A percentile compares a stretch with the other conserved stretches of the same genome.
phyloP scores from a whole-genome alignment of 2,888 invertebrate species.

The Scaptomyza cyrtandrae region DNA sequence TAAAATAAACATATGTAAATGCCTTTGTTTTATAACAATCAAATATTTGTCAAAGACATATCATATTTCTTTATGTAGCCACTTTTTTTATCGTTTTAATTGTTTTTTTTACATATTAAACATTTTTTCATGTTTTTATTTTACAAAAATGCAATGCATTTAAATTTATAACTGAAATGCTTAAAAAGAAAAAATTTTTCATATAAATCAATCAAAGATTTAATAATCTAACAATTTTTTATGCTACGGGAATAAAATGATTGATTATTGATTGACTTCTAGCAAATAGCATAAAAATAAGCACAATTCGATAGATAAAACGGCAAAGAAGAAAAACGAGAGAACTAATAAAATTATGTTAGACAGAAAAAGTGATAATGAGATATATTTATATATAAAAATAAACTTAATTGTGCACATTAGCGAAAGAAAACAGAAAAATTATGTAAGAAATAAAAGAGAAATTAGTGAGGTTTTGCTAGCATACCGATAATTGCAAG shows the following conservation, averaged over 20 bases:
- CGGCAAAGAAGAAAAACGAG: background rate
- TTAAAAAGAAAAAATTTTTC: too few relatives aligned
- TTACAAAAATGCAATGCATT: too few relatives aligned
- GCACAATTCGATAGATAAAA: background rate
- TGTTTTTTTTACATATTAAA: background rate
- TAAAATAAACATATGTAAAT: background rate
- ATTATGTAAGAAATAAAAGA: constrained; percentile 8
- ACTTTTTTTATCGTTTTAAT: background rate
- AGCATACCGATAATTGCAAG: constrained; percentile 9
- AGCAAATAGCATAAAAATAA: background rate
- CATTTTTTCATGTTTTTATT: too few relatives aligned
- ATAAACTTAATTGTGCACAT: constrained; percentile 19
- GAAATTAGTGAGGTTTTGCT: background rate
- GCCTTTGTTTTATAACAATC: background rate
- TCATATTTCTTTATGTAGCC: background rate
- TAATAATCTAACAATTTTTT: background rate
- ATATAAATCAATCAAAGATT: too few relatives aligned
- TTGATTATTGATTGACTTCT: background rate
- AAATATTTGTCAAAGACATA: background rate
- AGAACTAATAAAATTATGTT: constrained; percentile 8
- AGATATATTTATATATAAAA: constrained; percentile 8
- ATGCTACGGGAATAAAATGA: background rate
- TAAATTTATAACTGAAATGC: too few relatives aligned
- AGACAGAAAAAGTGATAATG: constrained; percentile 21
- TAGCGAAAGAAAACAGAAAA: constrained; percentile 9